Evolutionary conservation across 2,888 invertebrate genomes (phyloP).

Genomic region (Boloria euphrosyne): DNA sequence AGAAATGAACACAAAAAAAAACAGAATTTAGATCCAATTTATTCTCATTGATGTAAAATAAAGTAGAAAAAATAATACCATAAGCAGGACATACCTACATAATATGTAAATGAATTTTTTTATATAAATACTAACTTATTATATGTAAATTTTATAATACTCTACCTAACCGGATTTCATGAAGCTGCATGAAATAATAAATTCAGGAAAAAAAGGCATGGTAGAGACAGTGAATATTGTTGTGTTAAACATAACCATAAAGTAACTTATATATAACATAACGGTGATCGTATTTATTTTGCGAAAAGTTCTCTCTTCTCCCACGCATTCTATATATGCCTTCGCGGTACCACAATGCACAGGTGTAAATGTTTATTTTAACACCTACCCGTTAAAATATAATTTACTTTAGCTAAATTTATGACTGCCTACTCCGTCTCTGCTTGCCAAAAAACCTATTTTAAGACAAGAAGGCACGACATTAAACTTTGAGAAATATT

Average conservation of each 20-base stretch:
- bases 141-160: no score
- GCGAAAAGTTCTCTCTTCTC: constrained; percentile 24
- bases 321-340: constrained; percentile 18
- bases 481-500: constrained; percentile 45
- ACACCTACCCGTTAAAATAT: constrained; percentile 48
- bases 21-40: no score
- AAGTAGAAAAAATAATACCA: no score
- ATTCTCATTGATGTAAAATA: no score
- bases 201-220: neutral
- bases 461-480: constrained; percentile 40
- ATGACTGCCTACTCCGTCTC: constrained; percentile 43
- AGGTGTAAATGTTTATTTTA: constrained; percentile 50
- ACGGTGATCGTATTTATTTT: constrained; percentile 31
- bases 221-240: neutral
- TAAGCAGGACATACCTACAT: no score
- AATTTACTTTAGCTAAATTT: constrained; percentile 43
- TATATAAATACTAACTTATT: no score
- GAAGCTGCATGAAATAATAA: neutral
- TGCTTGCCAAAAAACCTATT: constrained; percentile 49
- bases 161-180: no score
- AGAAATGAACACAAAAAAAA: no score
- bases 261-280: no score
- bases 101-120: no score
- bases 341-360: constrained; percentile 37
- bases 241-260: constrained; percentile 7